Percentiles rank a stretch among this genome's conserved stretches.
Conservation (phyloP, 2,888 invertebrate species). For the Chloromyia formosa region DNA sequence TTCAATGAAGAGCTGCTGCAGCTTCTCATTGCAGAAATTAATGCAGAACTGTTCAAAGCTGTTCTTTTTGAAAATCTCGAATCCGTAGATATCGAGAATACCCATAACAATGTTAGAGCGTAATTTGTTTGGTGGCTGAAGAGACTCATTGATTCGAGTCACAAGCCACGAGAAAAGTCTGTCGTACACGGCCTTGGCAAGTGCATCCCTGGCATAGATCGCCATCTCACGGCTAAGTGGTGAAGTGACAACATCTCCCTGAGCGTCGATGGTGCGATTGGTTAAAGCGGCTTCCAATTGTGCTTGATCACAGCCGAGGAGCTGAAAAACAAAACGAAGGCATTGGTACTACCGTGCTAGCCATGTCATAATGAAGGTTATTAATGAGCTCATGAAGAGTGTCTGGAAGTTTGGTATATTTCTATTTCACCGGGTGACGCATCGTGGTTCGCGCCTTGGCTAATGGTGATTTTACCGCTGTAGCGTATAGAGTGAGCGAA, state of each 20-base stretch:
- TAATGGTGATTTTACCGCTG: no score
- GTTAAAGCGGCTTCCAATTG: slow-evolving; percentile 78
- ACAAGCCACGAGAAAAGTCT: slow-evolving; percentile 92
- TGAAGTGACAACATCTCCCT: slow-evolving; percentile 82
- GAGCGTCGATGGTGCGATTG: slow-evolving; percentile 86
- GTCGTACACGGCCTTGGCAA: slow-evolving; percentile 92
- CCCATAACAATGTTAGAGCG: slow-evolving; percentile 79
- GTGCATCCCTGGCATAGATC: slow-evolving; percentile 86
- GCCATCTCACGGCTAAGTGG: slow-evolving; percentile 84
- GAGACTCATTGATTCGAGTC: slow-evolving; percentile 77
- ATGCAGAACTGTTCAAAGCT: slow-evolving; percentile 89
- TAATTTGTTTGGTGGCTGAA: slow-evolving; percentile 68
- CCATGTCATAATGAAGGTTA: no score
- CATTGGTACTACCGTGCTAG: no score
- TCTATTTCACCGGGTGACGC: no score
- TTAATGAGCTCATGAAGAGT: no score
- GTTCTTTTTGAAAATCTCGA: slow-evolving; percentile 91
- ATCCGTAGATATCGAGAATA: slow-evolving; percentile 93
- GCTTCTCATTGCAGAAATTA: slow-evolving; percentile 94
- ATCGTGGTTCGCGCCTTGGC: no score
- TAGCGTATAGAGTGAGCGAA: no score
- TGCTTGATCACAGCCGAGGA: slow-evolving; percentile 76
- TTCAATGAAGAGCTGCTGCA: slow-evolving; percentile 93
- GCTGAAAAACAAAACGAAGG: slow-evolving; percentile 66
- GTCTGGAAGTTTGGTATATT: no score